Conservation (phyloP, 2,113 vertebrate species). For the Cebidichthys violaceus region DNA sequence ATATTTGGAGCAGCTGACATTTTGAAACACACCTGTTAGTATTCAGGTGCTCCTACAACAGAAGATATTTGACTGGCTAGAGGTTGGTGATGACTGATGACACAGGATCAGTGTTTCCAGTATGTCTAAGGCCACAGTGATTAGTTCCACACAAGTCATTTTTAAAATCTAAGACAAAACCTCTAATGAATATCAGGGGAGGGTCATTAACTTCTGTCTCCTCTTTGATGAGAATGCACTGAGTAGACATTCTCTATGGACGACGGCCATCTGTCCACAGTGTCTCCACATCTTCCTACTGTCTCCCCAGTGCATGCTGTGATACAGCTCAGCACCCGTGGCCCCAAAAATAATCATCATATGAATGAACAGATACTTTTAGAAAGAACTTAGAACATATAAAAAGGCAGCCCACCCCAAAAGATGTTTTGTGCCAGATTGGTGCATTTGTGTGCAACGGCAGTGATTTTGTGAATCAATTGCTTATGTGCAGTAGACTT, state of each 20-base stretch:
- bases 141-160: neutral
- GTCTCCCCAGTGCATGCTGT: neutral
- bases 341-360: neutral
- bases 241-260: conserved; percentile 10
- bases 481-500: neutral
- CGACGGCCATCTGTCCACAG: neutral
- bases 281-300: conserved; percentile 10
- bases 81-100: neutral
- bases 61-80: neutral
- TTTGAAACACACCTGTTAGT: neutral
- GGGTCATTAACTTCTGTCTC: conserved; percentile 4
- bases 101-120: neutral
- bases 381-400: neutral
- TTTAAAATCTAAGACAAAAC: neutral
- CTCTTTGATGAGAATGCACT: neutral
- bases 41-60: neutral
- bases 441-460: neutral
- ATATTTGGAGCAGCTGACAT: neutral
- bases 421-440: neutral
- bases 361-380: neutral
- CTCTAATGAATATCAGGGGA: neutral
- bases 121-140: neutral
- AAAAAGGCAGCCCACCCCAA: neutral
- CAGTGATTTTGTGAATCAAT: neutral
- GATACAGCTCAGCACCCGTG: conserved; percentile 22